Conservation (phyloP, 2,797 vertebrate species). For the Carcharodon carcharias region DNA sequence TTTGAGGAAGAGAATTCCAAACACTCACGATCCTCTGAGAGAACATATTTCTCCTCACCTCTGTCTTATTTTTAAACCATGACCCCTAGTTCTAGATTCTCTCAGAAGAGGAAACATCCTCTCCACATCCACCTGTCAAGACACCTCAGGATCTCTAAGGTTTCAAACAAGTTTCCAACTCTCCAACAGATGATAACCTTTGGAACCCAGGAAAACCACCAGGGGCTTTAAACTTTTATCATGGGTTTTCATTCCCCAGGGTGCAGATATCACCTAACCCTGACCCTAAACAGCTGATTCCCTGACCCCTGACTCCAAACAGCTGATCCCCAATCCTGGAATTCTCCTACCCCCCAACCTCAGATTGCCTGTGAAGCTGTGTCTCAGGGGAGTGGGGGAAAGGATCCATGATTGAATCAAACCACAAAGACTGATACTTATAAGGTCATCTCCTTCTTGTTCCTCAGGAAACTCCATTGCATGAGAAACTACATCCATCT, state of each 20-base stretch:
- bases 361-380: neutral
- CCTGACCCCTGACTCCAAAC: neutral
- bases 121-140: no score
- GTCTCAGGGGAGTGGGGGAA: neutral
- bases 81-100: no score
- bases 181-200: neutral
- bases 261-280: neutral
- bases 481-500: slow-evolving; percentile 17
- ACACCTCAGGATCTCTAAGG: no score
- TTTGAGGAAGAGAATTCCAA: no score
- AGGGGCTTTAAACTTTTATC: neutral
- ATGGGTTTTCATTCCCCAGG: neutral
- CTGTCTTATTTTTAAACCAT: no score
- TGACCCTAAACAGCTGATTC: neutral
- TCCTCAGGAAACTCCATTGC: slow-evolving; percentile 17
- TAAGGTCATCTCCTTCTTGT: neutral
- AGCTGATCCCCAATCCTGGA: neutral
- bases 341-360: neutral
- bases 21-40: no score
- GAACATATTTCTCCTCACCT: no score
- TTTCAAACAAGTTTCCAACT: neutral
- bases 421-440: neutral
- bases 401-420: neutral
- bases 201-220: neutral
- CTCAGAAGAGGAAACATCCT: no score